Evolutionary conservation across 2,797 vertebrate species (phyloP).

Genomic region (Brachymystax lenok): DNA sequence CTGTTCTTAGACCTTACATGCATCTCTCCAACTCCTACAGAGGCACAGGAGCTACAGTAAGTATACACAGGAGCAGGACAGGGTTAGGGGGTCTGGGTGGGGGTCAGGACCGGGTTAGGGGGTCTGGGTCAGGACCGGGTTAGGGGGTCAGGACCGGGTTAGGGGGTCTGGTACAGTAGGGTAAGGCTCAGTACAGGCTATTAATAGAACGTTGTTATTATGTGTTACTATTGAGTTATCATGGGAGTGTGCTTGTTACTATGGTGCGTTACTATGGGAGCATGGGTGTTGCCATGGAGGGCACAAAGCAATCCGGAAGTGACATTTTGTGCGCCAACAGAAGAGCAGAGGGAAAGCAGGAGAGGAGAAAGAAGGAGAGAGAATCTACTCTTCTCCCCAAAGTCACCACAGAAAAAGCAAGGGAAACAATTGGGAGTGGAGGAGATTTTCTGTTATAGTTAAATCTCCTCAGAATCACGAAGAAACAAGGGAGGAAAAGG

Average conservation of each 20-base stretch:
- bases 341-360: not conserved
- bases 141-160: not conserved
- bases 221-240: conserved; percentile 1
- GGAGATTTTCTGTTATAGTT: not conserved
- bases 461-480: not conserved
- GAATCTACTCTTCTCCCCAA: not conserved
- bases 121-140: not conserved
- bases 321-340: not conserved
- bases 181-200: not conserved
- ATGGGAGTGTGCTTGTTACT: not conserved
- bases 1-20: too few relatives aligned
- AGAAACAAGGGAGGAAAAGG: not conserved
- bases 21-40: too few relatives aligned
- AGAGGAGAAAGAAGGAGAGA: not conserved
- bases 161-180: too few relatives aligned
- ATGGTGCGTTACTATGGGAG: conserved; percentile 17
- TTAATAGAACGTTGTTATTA: conserved; percentile 6
- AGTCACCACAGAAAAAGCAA: not conserved
- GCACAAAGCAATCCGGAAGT: not conserved
- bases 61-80: not conserved
- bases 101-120: too few relatives aligned
- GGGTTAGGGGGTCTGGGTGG: not conserved
- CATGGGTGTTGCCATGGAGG: conserved; percentile 9
- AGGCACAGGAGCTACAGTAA: too few relatives aligned
- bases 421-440: not conserved